Evolutionary conservation across 2,797 vertebrate species (phyloP).

Genomic region (Halcyon smyrnensis): DNA sequence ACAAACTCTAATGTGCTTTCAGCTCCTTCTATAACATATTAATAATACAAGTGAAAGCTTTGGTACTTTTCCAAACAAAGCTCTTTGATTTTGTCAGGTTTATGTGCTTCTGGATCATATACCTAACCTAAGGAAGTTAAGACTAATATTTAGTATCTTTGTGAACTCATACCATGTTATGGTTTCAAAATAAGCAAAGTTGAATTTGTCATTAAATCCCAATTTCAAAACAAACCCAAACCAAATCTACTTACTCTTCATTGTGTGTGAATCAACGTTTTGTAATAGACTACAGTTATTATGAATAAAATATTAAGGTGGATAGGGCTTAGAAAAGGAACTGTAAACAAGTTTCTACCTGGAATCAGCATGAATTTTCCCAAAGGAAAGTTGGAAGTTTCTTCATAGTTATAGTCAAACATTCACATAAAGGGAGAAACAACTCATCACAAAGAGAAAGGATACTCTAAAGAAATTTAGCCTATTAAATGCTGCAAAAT

Average conservation of each 20-base stretch:
- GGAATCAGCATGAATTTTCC: background rate
- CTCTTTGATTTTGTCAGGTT: background rate
- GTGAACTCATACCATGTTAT: background rate
- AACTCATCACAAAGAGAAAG: background rate
- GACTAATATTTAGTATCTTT: background rate
- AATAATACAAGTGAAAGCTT: background rate
- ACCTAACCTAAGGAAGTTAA: background rate
- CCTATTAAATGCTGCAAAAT: background rate
- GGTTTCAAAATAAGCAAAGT: background rate
- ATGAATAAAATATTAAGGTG: background rate
- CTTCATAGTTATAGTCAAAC: background rate
- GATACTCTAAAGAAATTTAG: background rate
- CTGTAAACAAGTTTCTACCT: background rate
- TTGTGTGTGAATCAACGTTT: background rate
- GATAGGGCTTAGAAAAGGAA: background rate
- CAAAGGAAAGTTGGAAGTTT: background rate
- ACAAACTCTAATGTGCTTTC: background rate
- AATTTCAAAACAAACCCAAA: background rate
- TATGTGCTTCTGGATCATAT: background rate
- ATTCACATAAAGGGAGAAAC: background rate
- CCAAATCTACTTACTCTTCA: background rate
- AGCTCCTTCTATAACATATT: background rate
- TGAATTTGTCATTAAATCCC: background rate
- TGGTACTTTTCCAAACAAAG: background rate
- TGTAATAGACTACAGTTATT: background rate